Evolutionary conservation across 2,797 vertebrate species (phyloP).

Genomic region (Euthynnus affinis): DNA sequence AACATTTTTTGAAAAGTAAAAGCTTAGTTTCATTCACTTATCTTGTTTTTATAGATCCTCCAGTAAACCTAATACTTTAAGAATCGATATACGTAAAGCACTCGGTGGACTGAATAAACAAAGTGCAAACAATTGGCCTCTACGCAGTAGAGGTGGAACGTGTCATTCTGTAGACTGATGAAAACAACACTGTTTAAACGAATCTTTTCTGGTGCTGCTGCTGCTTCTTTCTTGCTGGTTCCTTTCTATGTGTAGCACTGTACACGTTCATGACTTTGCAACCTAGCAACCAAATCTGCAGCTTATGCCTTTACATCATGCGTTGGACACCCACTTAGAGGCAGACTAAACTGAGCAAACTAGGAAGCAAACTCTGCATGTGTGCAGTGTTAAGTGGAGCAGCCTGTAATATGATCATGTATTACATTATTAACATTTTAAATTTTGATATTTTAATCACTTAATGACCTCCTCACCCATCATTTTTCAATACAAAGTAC

Average conservation of each 20-base stretch:
- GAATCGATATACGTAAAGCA: background rate
- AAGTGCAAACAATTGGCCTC: background rate
- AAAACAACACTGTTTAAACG: constrained; percentile 24
- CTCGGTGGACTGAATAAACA: background rate
- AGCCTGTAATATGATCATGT: background rate
- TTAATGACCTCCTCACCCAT: background rate
- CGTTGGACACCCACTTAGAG: constrained; percentile 41
- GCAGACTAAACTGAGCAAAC: constrained; percentile 15
- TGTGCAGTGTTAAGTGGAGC: background rate
- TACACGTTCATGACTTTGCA: constrained; percentile 46
- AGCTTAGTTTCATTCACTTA: background rate
- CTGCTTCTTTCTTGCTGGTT: constrained; percentile 28
- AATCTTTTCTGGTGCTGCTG: constrained; percentile 15
- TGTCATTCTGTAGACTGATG: constrained; percentile 28
- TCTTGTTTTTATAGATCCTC: background rate
- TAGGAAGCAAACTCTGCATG: background rate
- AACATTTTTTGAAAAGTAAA: background rate
- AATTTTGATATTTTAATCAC: background rate
- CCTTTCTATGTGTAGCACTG: constrained; percentile 8
- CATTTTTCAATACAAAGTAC: background rate
- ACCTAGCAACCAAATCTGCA: constrained; percentile 66
- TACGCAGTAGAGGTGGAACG: background rate
- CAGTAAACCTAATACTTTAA: background rate
- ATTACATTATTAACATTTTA: background rate
- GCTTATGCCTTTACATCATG: constrained; percentile 46